A percentile compares a stretch with the other conserved stretches of the same genome.
phyloP scores from a whole-genome alignment of 1,140 invertebrate species.

The Leptinotarsa defecta region DNA sequence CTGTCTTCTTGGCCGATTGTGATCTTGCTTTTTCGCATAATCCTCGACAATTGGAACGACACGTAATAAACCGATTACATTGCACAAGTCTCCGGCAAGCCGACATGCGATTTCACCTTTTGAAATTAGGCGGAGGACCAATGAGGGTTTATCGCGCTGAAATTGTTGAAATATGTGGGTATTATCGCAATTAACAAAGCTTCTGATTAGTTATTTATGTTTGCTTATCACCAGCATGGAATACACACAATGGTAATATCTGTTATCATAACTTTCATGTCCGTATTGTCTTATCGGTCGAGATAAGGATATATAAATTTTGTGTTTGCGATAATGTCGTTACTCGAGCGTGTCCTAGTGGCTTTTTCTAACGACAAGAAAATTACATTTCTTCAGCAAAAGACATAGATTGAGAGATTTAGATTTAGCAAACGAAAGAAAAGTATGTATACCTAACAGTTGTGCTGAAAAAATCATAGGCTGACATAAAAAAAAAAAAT shows the following conservation, averaged over 20 bases:
- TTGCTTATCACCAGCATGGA: constrained; percentile 39
- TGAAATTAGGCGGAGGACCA: constrained; percentile 7
- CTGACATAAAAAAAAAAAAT: too few relatives aligned
- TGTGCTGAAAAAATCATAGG: too few relatives aligned
- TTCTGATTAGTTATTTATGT: constrained; percentile 44
- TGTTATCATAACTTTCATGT: constrained; percentile 40
- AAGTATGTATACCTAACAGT: too few relatives aligned
- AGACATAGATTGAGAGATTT: too few relatives aligned
- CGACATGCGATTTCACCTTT: neutral
- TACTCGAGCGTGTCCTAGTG: constrained; percentile 19
- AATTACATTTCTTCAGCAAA: too few relatives aligned
- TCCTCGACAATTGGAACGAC: too few relatives aligned
- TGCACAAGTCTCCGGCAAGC: too few relatives aligned
- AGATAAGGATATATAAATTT: constrained; percentile 34
- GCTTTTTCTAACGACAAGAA: too few relatives aligned
- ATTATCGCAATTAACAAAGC: constrained; percentile 38
- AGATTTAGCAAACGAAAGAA: too few relatives aligned
- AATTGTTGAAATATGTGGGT: constrained; percentile 31
- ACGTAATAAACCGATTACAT: too few relatives aligned
- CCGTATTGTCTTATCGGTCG: constrained; percentile 31
- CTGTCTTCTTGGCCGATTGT: too few relatives aligned
- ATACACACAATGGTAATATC: constrained; percentile 41
- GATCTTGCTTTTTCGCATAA: too few relatives aligned
- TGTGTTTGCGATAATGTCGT: constrained; percentile 36
- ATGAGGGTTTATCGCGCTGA: constrained; percentile 4